These are phyloP conservation scores for Phyllopteryx taeniolatus DNA, from an alignment of 2,113 vertebrate species.

Conservation along the genomic window DNA sequence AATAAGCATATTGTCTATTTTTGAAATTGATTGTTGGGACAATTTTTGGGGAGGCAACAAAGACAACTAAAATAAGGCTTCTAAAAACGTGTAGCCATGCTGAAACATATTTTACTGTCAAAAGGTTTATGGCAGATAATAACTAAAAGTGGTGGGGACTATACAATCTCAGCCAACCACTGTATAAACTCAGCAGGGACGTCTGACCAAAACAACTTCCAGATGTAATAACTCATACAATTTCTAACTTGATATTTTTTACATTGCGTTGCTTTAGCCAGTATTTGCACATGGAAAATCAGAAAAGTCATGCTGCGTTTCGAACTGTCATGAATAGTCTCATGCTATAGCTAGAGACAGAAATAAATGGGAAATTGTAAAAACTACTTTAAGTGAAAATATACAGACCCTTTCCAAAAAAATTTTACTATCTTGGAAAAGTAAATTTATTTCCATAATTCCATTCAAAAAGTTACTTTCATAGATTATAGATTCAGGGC, in stretches of 20 bases:
- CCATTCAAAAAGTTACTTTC: too few species aligned
- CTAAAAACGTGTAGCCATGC: not conserved
- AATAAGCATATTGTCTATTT: slow-evolving; percentile 4
- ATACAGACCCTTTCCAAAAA: too few species aligned
- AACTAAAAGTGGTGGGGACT: not conserved
- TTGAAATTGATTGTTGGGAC: slow-evolving; percentile 4
- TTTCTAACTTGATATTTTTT: slow-evolving; percentile 5
- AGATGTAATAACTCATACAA: slow-evolving; percentile 1
- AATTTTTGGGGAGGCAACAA: slow-evolving; percentile 3
- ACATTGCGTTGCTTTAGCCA: not conserved
- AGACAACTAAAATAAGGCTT: not conserved
- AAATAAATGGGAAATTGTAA: too few species aligned
- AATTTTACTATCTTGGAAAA: too few species aligned
- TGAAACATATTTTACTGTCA: slow-evolving; percentile 2
- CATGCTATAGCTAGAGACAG: not conserved
- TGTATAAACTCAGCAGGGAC: not conserved
- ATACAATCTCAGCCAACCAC: not conserved
- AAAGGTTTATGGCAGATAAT: not conserved
- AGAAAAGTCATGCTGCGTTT: not conserved
- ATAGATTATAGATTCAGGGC: too few species aligned
- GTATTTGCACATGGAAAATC: slow-evolving; percentile 1
- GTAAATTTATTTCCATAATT: too few species aligned
- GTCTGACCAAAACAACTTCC: not conserved
- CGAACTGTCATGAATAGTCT: not conserved
- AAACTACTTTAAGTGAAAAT: too few species aligned